phyloP scores from a whole-genome alignment of 2,888 invertebrate genomes.

The Conchocele bisecta region DNA sequence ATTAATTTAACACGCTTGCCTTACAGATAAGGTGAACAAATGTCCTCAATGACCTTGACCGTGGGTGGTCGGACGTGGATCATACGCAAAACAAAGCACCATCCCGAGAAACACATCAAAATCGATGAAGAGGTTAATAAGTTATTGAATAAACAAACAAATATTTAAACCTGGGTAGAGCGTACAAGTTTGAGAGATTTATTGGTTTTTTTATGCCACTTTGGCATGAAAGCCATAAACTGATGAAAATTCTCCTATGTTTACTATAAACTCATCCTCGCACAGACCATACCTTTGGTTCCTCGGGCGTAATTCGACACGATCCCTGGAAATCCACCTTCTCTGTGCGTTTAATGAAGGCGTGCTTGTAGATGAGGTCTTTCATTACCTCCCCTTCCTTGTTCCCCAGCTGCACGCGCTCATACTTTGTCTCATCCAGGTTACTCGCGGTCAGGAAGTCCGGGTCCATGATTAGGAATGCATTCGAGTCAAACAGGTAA shows the following conservation, averaged over 20 bases:
- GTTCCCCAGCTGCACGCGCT: constrained; percentile 81
- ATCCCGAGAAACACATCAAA: no score
- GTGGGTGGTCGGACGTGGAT: no score
- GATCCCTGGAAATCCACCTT: constrained; percentile 82
- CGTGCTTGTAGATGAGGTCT: constrained; percentile 82
- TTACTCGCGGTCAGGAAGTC: constrained; percentile 81
- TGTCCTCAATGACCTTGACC: no score
- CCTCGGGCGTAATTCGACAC: constrained; percentile 81
- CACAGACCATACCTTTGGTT: constrained; percentile 75
- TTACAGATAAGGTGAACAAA: no score
- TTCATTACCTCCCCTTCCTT: constrained; percentile 84
- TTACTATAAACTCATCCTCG: neutral
- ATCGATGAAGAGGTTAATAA: no score
- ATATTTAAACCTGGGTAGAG: no score
- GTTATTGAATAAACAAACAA: no score
- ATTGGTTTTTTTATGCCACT: no score
- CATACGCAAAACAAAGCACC: no score
- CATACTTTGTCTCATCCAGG: constrained; percentile 82
- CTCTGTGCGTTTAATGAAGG: constrained; percentile 81
- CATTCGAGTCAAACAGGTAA: constrained; percentile 82
- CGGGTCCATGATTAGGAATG: constrained; percentile 82
- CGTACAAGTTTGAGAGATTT: no score
- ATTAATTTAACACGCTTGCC: no score
- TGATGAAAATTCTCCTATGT: neutral
- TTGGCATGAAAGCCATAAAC: neutral